Evolutionary conservation across 2,797 vertebrate genomes (phyloP).

Genomic region (Capromys pilorides): DNA sequence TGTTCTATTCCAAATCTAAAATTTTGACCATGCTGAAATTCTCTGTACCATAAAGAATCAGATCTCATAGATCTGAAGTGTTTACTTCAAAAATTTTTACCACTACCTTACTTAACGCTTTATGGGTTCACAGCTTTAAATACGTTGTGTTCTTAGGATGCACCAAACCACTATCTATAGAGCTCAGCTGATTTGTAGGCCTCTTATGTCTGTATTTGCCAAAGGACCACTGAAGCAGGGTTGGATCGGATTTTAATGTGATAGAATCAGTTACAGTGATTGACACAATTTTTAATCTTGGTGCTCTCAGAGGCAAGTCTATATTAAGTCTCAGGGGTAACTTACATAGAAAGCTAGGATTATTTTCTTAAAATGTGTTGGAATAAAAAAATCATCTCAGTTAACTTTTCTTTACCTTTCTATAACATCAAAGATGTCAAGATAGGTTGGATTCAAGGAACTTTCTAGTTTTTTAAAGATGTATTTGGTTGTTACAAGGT

Average conservation of each 20-base stretch:
- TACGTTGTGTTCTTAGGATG: background rate
- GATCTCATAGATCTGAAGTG: background rate
- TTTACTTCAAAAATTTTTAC: background rate
- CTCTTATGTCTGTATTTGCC: background rate
- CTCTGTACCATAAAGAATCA: background rate
- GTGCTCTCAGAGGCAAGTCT: background rate
- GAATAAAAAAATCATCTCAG: background rate
- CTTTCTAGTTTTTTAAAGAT: too few relatives aligned
- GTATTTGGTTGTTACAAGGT: too few relatives aligned
- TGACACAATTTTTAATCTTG: background rate
- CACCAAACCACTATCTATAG: background rate
- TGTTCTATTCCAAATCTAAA: background rate
- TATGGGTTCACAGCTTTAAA: background rate
- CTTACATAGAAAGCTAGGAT: background rate
- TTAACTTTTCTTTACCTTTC: background rate
- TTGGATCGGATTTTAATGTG: background rate
- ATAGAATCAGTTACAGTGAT: background rate
- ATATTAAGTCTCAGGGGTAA: background rate
- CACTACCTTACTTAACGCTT: background rate
- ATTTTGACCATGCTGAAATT: constrained; percentile 9
- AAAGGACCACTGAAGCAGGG: background rate
- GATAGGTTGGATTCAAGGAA: background rate
- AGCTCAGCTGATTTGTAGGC: background rate
- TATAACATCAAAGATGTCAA: background rate
- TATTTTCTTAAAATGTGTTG: constrained; percentile 23